phyloP scores from a whole-genome alignment of 2,888 invertebrate species.

The Amphimallon solstitiale region DNA sequence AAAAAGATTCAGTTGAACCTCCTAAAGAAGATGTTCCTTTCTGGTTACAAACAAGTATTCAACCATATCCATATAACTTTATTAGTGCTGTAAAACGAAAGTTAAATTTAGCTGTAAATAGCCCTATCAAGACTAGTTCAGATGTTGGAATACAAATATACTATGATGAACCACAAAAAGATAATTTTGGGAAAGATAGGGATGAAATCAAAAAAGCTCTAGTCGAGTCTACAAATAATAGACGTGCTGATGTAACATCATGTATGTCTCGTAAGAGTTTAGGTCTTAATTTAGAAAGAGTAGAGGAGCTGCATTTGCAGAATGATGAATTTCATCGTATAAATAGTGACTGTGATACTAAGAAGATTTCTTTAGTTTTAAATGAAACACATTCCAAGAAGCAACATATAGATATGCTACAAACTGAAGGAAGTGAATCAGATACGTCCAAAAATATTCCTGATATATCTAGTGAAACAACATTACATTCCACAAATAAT shows the following conservation, averaged over 20 bases:
- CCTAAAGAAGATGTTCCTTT: slow-evolving; percentile 46
- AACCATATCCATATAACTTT: slow-evolving; percentile 70
- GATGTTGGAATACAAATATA: slow-evolving; percentile 48
- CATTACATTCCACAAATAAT: slow-evolving; percentile 11
- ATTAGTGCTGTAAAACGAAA: slow-evolving; percentile 71
- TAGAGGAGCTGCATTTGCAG: slow-evolving; percentile 52
- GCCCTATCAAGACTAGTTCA: slow-evolving; percentile 44
- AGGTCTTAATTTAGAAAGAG: slow-evolving; percentile 52
- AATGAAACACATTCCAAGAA: slow-evolving; percentile 32
- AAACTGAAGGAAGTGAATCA: slow-evolving; percentile 56
- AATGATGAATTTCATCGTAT: slow-evolving; percentile 9
- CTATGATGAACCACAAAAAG: slow-evolving; percentile 23
- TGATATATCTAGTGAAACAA: slow-evolving; percentile 59
- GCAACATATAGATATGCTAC: background rate
- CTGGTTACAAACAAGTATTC: slow-evolving; percentile 61
- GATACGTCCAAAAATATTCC: slow-evolving; percentile 63
- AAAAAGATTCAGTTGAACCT: background rate
- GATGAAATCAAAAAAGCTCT: slow-evolving; percentile 35
- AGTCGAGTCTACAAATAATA: slow-evolving; percentile 7
- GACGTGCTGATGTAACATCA: slow-evolving; percentile 37
- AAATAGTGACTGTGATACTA: slow-evolving; percentile 38
- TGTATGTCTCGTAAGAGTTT: slow-evolving; percentile 53
- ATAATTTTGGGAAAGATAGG: background rate
- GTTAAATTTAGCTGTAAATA: slow-evolving; percentile 57
- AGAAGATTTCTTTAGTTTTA: slow-evolving; percentile 6